A percentile compares a stretch with the other conserved stretches of the same genome.
Evolutionary conservation across 2,797 vertebrate species (phyloP).

Genomic region (Diplodus puntazzo): DNA sequence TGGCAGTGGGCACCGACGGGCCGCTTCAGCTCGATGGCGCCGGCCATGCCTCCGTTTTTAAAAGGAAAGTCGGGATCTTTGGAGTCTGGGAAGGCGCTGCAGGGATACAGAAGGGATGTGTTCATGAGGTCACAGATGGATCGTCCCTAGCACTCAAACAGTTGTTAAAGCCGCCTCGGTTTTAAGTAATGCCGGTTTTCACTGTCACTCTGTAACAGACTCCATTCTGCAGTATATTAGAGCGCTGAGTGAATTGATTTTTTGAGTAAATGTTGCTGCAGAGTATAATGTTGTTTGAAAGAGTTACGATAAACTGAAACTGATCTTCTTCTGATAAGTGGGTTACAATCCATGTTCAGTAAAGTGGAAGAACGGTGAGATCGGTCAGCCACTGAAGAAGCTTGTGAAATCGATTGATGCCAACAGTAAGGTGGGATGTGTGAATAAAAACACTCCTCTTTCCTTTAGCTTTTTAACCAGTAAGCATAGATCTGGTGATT

Average conservation of each 20-base stretch:
- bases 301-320: slow-evolving; percentile 15
- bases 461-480: not conserved
- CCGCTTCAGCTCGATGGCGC: slow-evolving; percentile 84
- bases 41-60: slow-evolving; percentile 79
- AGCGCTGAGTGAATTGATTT: slow-evolving; percentile 18
- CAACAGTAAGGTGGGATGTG: not conserved
- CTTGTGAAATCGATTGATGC: slow-evolving; percentile 5
- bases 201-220: not conserved
- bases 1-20: slow-evolving; percentile 84
- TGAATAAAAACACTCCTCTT: not conserved
- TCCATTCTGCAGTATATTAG: not conserved
- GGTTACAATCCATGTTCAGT: slow-evolving; percentile 29
- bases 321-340: slow-evolving; percentile 19
- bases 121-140: not conserved
- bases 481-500: not conserved
- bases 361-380: slow-evolving; percentile 15
- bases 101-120: not conserved
- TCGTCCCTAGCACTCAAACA: not conserved
- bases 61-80: slow-evolving; percentile 75
- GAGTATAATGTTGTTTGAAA: slow-evolving; percentile 2
- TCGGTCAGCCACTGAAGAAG: not conserved
- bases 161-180: too few relatives aligned
- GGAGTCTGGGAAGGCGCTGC: slow-evolving; percentile 89
- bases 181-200: too few relatives aligned
- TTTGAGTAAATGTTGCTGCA: slow-evolving; percentile 26